These are phyloP conservation scores for Noctuana brunneofusca DNA, from an alignment of 2,888 invertebrate genomes.

Conservation along the genomic window DNA sequence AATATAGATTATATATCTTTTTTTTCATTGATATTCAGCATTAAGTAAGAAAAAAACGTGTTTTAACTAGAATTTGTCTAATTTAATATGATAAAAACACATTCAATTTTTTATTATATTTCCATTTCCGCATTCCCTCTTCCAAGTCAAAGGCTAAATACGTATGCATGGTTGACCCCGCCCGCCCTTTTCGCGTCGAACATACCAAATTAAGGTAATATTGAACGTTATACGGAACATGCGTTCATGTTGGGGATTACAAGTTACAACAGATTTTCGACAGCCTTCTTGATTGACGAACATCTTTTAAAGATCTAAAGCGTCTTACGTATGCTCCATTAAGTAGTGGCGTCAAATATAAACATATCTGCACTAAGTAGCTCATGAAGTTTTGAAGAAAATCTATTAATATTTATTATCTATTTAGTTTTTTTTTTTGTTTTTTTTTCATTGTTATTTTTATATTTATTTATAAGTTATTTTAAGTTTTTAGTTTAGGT, in stretches of 20 bases:
- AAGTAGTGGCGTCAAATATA: neutral
- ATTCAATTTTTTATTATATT: neutral
- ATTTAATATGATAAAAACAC: neutral
- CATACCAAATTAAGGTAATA: conserved; percentile 62
- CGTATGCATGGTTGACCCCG: conserved; percentile 44
- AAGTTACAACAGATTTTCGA: conserved; percentile 50
- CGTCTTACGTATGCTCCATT: conserved; percentile 45
- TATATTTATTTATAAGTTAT: too few species aligned
- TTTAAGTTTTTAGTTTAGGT: too few species aligned
- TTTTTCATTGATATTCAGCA: too few species aligned
- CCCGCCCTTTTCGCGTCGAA: conserved; percentile 53
- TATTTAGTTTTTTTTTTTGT: too few species aligned
- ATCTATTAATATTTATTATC: too few species aligned
- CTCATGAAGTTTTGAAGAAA: too few species aligned
- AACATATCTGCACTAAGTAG: too few species aligned
- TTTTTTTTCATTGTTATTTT: too few species aligned
- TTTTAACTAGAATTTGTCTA: too few species aligned
- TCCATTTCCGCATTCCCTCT: conserved; percentile 34
- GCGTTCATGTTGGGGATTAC: conserved; percentile 38
- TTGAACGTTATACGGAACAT: conserved; percentile 47
- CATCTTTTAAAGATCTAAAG: conserved; percentile 60
- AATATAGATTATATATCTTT: too few species aligned
- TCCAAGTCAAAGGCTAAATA: conserved; percentile 53
- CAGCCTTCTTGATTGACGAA: conserved; percentile 66
- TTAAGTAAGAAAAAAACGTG: too few species aligned